Conservation (phyloP, 2,797 vertebrate species). For the Cirrhinus mrigala region DNA sequence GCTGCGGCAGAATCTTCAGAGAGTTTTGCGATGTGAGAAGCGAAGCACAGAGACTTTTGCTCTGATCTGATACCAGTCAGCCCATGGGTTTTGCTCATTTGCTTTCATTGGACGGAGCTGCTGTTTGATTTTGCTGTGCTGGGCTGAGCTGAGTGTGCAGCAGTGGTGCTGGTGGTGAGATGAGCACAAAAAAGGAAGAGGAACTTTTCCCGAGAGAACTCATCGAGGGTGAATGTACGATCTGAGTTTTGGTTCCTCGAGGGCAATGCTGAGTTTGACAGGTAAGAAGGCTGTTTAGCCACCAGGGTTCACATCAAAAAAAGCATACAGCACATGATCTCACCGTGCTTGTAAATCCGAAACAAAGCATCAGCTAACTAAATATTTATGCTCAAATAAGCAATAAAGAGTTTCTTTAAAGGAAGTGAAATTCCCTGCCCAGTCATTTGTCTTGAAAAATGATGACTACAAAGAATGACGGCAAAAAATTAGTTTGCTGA, state of each 20-base stretch:
- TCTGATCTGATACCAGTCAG: conserved; percentile 54
- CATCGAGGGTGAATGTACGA: conserved; percentile 13
- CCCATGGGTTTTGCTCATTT: conserved; percentile 54
- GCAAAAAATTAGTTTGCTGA: not conserved
- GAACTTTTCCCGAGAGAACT: conserved; percentile 45
- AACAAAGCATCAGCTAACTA: conserved; percentile 23
- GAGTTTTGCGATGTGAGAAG: conserved; percentile 38
- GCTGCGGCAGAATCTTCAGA: conserved; percentile 53
- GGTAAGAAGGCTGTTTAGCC: conserved; percentile 36
- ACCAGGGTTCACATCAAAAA: conserved; percentile 42
- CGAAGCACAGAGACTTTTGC: conserved; percentile 32
- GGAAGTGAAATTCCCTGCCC: not conserved
- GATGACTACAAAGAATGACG: not conserved
- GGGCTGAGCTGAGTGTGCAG: conserved; percentile 27
- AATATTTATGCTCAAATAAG: conserved; percentile 5
- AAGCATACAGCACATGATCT: not conserved
- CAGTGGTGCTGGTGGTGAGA: not conserved
- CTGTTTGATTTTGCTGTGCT: conserved; percentile 38
- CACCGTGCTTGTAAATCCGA: conserved; percentile 10
- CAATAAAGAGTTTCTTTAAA: not conserved
- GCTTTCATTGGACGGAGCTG: conserved; percentile 34
- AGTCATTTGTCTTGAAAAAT: not conserved
- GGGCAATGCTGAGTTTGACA: conserved; percentile 37
- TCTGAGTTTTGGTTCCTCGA: conserved; percentile 41
- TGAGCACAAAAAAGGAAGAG: conserved; percentile 26